Percentiles rank a stretch among this genome's conserved stretches.
phyloP scores from a whole-genome alignment of 2,113 vertebrate genomes.

The Pelmatolapia mariae region DNA sequence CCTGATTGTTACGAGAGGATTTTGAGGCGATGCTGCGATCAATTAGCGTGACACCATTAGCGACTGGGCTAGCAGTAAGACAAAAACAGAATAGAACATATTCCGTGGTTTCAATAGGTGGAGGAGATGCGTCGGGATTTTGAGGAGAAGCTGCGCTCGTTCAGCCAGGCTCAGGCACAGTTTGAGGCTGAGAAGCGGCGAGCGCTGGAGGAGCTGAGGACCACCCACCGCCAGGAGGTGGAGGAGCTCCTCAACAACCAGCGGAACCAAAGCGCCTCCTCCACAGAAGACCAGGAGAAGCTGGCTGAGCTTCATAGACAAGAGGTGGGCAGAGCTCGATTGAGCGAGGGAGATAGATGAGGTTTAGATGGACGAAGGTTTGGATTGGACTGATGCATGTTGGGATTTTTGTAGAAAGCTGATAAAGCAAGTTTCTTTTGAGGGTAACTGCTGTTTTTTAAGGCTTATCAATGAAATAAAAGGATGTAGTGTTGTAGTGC shows the following conservation, averaged over 20 bases:
- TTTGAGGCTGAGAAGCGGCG: conserved; percentile 89
- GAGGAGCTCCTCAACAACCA: conserved; percentile 88
- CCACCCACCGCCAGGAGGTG: conserved; percentile 82
- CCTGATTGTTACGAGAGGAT: background rate
- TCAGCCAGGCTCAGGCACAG: conserved; percentile 86
- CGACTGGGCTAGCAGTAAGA: background rate
- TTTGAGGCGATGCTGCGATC: background rate
- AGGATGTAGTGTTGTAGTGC: background rate
- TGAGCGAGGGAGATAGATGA: conserved; percentile 41
- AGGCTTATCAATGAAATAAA: background rate
- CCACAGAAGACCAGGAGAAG: conserved; percentile 85
- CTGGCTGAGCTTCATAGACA: conserved; percentile 79
- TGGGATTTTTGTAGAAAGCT: background rate
- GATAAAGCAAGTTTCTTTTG: background rate
- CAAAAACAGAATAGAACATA: conserved; percentile 19
- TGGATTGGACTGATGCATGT: background rate
- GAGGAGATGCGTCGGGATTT: conserved; percentile 96
- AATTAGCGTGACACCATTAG: conserved; percentile 64
- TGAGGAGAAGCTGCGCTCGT: conserved; percentile 86
- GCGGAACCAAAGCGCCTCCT: conserved; percentile 80
- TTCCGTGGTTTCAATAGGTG: conserved; percentile 77
- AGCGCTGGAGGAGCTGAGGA: conserved; percentile 84
- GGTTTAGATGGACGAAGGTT: background rate
- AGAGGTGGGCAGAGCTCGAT: conserved; percentile 64
- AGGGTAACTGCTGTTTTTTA: conserved; percentile 6